These are phyloP conservation scores for Piprites chloris DNA, from an alignment of 2,113 vertebrate genomes.

Conservation along the genomic window DNA sequence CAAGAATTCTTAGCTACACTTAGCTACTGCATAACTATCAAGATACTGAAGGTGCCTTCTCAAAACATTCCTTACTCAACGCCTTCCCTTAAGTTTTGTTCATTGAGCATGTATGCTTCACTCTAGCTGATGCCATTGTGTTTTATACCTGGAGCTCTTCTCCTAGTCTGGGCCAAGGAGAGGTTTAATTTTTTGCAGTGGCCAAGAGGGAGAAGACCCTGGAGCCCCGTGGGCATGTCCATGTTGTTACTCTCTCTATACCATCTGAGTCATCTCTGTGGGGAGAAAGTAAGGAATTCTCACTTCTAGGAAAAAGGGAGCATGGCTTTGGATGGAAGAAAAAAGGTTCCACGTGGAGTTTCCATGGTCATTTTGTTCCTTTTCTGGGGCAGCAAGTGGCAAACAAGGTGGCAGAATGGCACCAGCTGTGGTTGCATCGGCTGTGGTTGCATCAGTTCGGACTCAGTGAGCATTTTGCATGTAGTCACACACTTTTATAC, in stretches of 20 bases:
- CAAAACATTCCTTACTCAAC: neutral
- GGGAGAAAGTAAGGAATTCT: neutral
- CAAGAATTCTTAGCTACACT: neutral
- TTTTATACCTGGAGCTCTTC: neutral
- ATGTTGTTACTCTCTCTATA: neutral
- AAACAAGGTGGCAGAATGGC: neutral
- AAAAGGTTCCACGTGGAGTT: neutral
- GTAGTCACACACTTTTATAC: neutral
- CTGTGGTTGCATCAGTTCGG: neutral
- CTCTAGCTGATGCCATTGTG: neutral
- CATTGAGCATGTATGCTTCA: neutral
- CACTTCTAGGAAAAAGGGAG: neutral
- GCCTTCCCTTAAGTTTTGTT: neutral
- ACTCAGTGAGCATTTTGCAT: neutral
- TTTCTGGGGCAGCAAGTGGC: neutral
- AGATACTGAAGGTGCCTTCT: neutral
- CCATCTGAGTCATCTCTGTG: neutral
- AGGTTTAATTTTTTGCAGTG: neutral
- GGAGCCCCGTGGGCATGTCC: neutral
- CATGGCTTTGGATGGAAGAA: neutral
- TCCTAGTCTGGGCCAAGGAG: neutral
- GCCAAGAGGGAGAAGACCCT: neutral
- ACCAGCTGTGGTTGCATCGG: neutral
- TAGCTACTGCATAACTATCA: neutral
- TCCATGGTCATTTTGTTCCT: neutral